phyloP scores from a whole-genome alignment of 2,888 invertebrate species.

The Cerastoderma edule region DNA sequence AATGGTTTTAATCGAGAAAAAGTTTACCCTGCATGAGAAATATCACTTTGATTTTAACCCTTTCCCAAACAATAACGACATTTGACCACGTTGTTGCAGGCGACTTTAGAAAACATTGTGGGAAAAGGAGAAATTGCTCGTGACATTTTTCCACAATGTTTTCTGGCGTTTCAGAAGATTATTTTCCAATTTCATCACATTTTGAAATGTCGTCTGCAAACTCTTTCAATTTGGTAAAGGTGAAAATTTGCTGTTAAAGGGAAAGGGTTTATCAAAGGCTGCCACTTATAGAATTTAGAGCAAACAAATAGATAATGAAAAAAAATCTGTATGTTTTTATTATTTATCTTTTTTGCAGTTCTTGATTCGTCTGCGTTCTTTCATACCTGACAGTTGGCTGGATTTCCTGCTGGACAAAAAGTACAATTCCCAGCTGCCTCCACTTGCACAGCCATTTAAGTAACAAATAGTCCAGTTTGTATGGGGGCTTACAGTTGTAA shows the following conservation, averaged over 20 bases:
- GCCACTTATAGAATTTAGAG: not conserved
- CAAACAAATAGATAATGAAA: not conserved
- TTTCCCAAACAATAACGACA: too few relatives aligned
- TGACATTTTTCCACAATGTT: too few relatives aligned
- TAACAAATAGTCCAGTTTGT: too few relatives aligned
- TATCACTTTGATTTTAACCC: too few relatives aligned
- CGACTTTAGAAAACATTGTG: too few relatives aligned
- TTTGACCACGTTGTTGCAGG: too few relatives aligned
- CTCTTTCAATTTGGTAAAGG: not conserved
- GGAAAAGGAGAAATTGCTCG: too few relatives aligned
- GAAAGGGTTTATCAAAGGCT: not conserved
- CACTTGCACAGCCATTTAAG: constrained; percentile 20
- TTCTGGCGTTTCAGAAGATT: too few relatives aligned
- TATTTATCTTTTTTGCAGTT: constrained; percentile 47
- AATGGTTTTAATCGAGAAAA: too few relatives aligned
- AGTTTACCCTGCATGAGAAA: too few relatives aligned
- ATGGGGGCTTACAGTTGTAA: too few relatives aligned
- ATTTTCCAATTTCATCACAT: too few relatives aligned
- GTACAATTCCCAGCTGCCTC: constrained; percentile 49
- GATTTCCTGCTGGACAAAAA: constrained; percentile 54
- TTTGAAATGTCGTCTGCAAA: not conserved
- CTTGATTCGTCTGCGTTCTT: constrained; percentile 51
- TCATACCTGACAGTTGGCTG: constrained; percentile 48
- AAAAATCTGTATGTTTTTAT: not conserved
- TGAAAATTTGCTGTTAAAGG: not conserved